Percentiles rank a stretch among this genome's conserved stretches.
Conservation (phyloP, 1,140 invertebrate genomes). For the Drosophila setifemur region DNA sequence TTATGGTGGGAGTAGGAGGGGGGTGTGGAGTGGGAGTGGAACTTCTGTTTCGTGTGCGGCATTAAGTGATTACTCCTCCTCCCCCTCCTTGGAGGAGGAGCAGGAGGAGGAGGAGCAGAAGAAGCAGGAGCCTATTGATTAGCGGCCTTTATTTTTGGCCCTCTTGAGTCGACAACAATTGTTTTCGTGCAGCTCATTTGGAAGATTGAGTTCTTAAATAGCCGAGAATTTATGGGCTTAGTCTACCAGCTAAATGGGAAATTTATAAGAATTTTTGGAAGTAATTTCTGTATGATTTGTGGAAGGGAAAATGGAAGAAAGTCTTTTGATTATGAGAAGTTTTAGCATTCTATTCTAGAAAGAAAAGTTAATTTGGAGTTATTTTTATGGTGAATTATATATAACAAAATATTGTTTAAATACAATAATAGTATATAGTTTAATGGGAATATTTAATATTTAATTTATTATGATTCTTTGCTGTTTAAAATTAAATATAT, state of each 20-base stretch:
- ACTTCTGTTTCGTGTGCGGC: conserved; percentile 57
- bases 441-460: too few species aligned
- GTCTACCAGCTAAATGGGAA: conserved; percentile 18
- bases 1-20: neutral
- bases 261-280: conserved; percentile 30
- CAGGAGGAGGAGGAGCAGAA: too few species aligned
- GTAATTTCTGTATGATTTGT: conserved; percentile 21
- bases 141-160: conserved; percentile 61
- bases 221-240: conserved; percentile 40
- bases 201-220: conserved; percentile 40
- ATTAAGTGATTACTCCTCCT: conserved; percentile 67
- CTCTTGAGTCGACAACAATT: conserved; percentile 15
- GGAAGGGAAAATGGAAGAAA: neutral
- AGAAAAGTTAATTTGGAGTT: too few species aligned
- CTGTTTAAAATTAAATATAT: too few species aligned
- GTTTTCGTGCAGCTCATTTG: conserved; percentile 32
- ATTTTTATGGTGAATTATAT: too few species aligned
- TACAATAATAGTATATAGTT: too few species aligned
- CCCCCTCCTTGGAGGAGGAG: too few species aligned
- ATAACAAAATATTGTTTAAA: too few species aligned
- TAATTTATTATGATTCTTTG: too few species aligned
- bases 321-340: neutral
- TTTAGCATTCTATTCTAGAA: neutral
- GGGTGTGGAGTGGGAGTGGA: neutral
- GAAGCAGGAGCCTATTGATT: conserved; percentile 55